These are phyloP conservation scores for Sclerodermus sp. DNA, from an alignment of 2,888 invertebrate species.

Conservation along the genomic window DNA sequence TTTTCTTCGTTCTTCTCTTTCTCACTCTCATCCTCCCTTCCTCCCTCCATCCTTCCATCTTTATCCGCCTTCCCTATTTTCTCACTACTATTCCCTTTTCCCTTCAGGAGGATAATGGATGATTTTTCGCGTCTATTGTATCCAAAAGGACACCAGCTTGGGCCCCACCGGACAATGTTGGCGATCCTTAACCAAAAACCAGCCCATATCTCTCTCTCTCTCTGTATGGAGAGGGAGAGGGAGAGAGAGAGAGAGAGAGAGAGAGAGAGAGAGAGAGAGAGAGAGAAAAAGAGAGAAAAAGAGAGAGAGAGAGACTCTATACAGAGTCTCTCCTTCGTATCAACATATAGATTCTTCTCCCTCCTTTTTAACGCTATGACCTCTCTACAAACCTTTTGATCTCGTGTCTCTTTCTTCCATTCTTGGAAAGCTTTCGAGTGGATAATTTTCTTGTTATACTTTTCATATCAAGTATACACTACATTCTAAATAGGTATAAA, in stretches of 20 bases:
- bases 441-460: constrained; percentile 57
- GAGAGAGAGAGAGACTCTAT: no score
- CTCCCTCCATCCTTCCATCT: constrained; percentile 10
- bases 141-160: constrained; percentile 33
- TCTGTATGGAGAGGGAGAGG: no score
- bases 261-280: no score
- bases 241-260: no score
- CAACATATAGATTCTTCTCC: no score
- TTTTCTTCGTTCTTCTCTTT: constrained; percentile 3
- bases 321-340: no score
- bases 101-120: constrained; percentile 48
- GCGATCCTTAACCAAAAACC: constrained; percentile 36
- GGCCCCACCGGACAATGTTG: constrained; percentile 42
- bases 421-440: constrained; percentile 44
- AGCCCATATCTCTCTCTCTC: constrained; percentile 7
- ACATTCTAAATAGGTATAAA: no score
- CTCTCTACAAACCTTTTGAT: background rate
- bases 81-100: no score
- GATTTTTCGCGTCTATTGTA: constrained; percentile 57
- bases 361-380: no score
- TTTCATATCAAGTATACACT: constrained; percentile 39
- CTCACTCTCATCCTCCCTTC: constrained; percentile 1
- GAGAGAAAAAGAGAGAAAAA: no score
- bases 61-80: constrained; percentile 3
- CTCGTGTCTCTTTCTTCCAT: constrained; percentile 19